Evolutionary conservation across 2,888 invertebrate species (phyloP).

Genomic region (Himalopsyche tibetana): DNA sequence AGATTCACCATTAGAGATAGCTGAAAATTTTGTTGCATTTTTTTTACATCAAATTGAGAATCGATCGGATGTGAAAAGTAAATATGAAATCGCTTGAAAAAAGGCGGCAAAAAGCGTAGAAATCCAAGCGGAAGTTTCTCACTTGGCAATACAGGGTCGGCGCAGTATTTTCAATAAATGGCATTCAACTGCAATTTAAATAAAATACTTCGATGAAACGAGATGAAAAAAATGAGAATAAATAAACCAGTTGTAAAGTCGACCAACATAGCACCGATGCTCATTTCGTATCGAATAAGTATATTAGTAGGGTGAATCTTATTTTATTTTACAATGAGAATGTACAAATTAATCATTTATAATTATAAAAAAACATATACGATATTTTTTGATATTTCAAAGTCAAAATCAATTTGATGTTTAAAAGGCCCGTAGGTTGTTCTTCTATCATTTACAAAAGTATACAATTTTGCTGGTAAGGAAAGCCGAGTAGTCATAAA

Average conservation of each 20-base stretch:
- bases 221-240: background rate
- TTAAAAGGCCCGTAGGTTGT: too few relatives aligned
- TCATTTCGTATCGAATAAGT: background rate
- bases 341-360: too few relatives aligned
- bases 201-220: conserved; percentile 1
- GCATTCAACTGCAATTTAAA: conserved; percentile 1
- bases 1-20: too few relatives aligned
- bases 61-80: background rate
- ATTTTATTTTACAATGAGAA: background rate
- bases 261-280: background rate
- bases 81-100: conserved; percentile 2
- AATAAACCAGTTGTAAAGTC: background rate
- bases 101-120: conserved; percentile 7
- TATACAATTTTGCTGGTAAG: too few relatives aligned
- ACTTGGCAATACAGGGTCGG: background rate
- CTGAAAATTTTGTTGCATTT: background rate
- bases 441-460: too few relatives aligned
- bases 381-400: too few relatives aligned
- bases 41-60: background rate
- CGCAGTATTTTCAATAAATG: conserved; percentile 5
- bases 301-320: background rate
- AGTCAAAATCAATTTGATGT: too few relatives aligned
- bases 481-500: too few relatives aligned
- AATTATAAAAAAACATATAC: too few relatives aligned
- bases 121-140: background rate